Evolutionary conservation across 1,140 invertebrate genomes (phyloP), one percentile per base, ranked within the genome.

Genomic region (Diuraphis noxia): DNA sequence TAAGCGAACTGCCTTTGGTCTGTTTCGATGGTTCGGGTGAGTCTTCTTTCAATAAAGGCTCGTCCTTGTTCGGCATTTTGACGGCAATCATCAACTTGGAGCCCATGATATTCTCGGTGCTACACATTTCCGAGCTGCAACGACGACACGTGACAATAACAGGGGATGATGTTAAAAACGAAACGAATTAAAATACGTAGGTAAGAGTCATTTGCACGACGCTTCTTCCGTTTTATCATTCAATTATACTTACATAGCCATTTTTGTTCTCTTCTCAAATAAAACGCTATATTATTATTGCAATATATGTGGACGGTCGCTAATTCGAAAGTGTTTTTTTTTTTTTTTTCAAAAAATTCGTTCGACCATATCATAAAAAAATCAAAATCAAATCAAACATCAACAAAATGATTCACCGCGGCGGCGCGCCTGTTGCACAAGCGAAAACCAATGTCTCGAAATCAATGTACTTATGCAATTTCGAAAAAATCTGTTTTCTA

Each of bases 1-100:
- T 92, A 19, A 77, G 40, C n/a, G 91, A 92, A 49, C 91, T 92
- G 17, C 91, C 91, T 92, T 92, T 92, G 17, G 63, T 88, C 82
- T 23, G 91, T 34, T 91, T 91, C 1, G 34, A 23, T 25, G 23
- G 13, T 38, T 91, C 72, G 19, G 23, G 23, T 2, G 43, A 38
- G 89, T 82, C 89, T 79, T 81, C 72, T 38, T 91, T 81, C 38
- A 91, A 25, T 10, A 91, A 91, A 34, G 89, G 89, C 3, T 52
- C 43, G 17, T 49, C 56, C 34, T 81, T 91, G 43, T 17, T 82
- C 34, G 63, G 77, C 40, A 46, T 10, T n/a, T 49, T 81, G 19
- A 46, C 72, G n/a, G 41, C 8, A 36, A 81, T 40, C 30, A 91
- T 38, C 77, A 91, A 82, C 23, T 91, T 81, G 10, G 89, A 82